Evolutionary conservation across 2,113 vertebrate genomes (phyloP).

Genomic region (Todiramphus saurophagus): DNA sequence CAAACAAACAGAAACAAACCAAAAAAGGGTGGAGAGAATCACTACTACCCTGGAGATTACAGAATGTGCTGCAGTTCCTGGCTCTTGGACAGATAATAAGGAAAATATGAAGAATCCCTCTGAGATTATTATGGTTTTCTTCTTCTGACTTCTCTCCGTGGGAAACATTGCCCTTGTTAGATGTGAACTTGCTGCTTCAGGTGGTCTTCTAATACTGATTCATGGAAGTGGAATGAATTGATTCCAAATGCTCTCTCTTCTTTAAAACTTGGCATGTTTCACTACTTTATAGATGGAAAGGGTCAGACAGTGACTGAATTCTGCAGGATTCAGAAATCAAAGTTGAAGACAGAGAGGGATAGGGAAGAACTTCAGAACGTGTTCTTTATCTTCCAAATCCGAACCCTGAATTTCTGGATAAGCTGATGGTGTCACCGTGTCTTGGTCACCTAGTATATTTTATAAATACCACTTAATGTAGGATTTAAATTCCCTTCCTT

Average conservation of each 20-base stretch:
- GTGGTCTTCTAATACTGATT: not conserved
- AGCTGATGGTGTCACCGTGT: accelerated
- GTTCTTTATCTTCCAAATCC: not conserved
- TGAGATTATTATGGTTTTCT: not conserved
- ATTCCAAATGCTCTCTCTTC: not conserved
- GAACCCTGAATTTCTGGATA: not conserved
- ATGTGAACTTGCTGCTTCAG: not conserved
- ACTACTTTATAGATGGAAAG: not conserved
- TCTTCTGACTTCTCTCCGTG: not conserved
- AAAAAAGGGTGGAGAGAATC: not conserved
- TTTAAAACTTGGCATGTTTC: not conserved
- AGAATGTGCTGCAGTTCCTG: not conserved
- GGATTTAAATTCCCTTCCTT: not conserved
- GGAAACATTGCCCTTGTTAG: not conserved
- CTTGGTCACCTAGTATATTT: not conserved
- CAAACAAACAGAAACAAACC: not conserved
- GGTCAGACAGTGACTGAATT: not conserved
- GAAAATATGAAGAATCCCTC: not conserved
- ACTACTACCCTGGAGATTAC: not conserved
- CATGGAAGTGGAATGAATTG: not conserved
- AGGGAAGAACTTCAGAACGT: not conserved
- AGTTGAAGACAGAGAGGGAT: not conserved
- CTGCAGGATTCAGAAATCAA: not conserved
- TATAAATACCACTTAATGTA: not conserved
- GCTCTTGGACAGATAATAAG: not conserved